These are phyloP conservation scores for Nothoprocta pentlandii DNA, from an alignment of 2,113 vertebrate genomes.

Conservation along the genomic window DNA sequence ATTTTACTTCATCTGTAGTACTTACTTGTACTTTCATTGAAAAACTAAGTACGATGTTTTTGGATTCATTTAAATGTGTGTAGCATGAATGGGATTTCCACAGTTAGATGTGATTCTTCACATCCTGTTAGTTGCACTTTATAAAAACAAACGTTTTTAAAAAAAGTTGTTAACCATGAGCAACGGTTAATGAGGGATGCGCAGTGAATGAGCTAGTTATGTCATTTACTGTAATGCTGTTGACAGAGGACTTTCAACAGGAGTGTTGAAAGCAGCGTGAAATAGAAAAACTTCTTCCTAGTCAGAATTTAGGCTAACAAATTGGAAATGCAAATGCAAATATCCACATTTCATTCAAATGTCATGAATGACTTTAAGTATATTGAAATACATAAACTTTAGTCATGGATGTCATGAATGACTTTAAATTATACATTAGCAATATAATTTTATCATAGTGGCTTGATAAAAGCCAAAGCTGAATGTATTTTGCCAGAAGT, in stretches of 20 bases:
- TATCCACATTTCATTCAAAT: not conserved
- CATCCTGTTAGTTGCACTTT: not conserved
- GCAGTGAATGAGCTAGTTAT: not conserved
- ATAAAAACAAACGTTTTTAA: not conserved
- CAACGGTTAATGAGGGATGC: not conserved
- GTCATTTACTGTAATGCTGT: not conserved
- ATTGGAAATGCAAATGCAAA: not conserved
- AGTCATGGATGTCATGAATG: not conserved
- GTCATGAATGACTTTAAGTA: not conserved
- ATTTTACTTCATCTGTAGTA: not conserved
- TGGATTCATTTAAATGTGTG: not conserved
- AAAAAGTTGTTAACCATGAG: not conserved
- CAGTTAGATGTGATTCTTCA: not conserved
- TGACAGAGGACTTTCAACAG: not conserved
- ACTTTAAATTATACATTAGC: not conserved
- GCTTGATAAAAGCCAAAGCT: slow-evolving; percentile 25
- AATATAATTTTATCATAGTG: slow-evolving; percentile 3
- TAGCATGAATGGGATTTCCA: fast-evolving
- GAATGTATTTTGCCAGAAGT: not conserved
- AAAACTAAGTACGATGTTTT: not conserved
- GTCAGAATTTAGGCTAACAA: not conserved
- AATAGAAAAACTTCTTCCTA: not conserved
- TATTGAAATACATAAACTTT: not conserved
- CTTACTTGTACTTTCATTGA: not conserved
- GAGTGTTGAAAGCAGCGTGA: not conserved